phyloP scores from a whole-genome alignment of 1,140 invertebrate genomes.

The Argopecten irradians region DNA sequence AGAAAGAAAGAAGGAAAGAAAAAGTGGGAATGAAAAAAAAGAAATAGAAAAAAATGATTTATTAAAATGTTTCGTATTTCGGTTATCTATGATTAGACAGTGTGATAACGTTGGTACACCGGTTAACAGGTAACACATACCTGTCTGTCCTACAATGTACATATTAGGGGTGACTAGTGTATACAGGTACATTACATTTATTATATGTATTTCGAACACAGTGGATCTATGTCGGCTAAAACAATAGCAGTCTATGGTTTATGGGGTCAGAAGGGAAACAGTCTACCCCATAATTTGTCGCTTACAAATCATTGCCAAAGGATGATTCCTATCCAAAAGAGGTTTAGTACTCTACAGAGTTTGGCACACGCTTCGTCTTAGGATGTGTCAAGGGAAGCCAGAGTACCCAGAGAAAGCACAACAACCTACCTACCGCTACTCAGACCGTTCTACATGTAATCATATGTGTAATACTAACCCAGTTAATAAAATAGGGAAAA shows the following conservation, averaged over 20 bases:
- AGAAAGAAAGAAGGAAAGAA: no score
- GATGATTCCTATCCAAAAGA: no score
- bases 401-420: no score
- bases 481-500: no score
- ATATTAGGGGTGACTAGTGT: not conserved
- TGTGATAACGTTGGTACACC: not conserved
- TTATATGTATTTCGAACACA: no score
- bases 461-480: no score
- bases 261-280: not conserved
- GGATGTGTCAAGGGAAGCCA: no score
- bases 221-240: no score
- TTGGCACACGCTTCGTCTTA: not conserved
- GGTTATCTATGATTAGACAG: not conserved
- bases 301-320: no score
- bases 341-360: not conserved
- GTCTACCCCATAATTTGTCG: no score
- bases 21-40: not conserved
- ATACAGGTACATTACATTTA: not conserved
- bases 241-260: not conserved
- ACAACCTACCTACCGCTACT: no score
- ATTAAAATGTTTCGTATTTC: not conserved
- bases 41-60: not conserved
- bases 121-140: not conserved
- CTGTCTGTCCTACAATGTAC: not conserved
- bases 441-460: no score